phyloP scores from a whole-genome alignment of 2,888 invertebrate genomes.

The Eristalis tenax region DNA sequence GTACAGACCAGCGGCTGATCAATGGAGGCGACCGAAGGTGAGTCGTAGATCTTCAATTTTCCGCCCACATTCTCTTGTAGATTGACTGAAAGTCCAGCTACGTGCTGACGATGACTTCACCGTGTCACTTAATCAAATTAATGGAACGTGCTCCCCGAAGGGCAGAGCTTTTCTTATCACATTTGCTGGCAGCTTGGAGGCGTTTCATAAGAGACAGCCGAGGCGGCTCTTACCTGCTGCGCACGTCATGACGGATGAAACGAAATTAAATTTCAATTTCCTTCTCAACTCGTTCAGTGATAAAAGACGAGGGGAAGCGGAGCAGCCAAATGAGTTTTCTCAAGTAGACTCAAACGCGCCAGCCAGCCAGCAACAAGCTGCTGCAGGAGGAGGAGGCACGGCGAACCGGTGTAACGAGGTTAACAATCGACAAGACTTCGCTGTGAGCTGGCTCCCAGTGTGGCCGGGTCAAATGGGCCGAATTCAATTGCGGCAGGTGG shows the following conservation, averaged over 20 bases:
- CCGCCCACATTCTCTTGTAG: not conserved
- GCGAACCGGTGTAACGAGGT: slow-evolving; percentile 39
- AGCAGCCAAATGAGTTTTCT: slow-evolving; percentile 1
- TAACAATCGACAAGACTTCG: slow-evolving; percentile 27
- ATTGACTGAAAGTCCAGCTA: not conserved
- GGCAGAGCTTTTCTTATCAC: not conserved
- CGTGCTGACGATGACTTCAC: slow-evolving; percentile 42
- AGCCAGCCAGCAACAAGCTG: slow-evolving; percentile 2
- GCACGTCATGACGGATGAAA: not conserved
- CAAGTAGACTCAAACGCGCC: slow-evolving; percentile 7
- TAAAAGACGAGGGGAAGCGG: not conserved
- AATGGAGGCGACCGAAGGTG: slow-evolving; percentile 54
- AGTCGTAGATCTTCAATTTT: slow-evolving; percentile 22
- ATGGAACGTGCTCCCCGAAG: slow-evolving; percentile 21
- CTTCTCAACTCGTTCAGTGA: slow-evolving; percentile 48
- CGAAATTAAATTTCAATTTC: slow-evolving; percentile 60
- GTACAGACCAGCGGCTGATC: not conserved
- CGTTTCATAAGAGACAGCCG: not conserved
- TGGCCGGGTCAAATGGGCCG: slow-evolving; percentile 46
- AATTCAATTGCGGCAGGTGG: slow-evolving; percentile 42
- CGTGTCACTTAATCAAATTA: slow-evolving; percentile 51
- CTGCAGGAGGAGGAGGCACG: not conserved
- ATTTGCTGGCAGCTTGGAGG: not conserved
- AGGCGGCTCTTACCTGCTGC: not conserved
- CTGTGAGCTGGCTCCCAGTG: not conserved